Base-by-base conservation (phyloP, 1,140 invertebrate genomes). In the Phymorhynchus buccinoides region DNA sequence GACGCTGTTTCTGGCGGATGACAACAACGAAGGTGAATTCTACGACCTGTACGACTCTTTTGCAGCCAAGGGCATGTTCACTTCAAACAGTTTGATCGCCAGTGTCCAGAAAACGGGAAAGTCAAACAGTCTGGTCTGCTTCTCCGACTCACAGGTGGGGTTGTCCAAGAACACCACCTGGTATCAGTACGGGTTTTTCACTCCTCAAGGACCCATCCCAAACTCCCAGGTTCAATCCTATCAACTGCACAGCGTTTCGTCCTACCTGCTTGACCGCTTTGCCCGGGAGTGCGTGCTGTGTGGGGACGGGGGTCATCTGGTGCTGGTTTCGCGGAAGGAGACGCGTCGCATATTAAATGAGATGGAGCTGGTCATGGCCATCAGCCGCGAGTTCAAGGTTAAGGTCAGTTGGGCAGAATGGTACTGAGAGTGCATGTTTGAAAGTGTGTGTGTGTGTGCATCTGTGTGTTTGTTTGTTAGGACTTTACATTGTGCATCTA, bases 171-270 rank as follows among this genome's bases (percentile, higher is more conserved):
- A 85, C 35, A 93, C 93, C 52, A 85, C 90, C 12, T 95, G 94
- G 94, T 95, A 94, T 88, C 92, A 95, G 39, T 95, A 95, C 92
- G 94, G 95, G 4, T 95, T 94, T 87, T 87, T 86, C 48, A 81
- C 89, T 75, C 92, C 92, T 1, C 94, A 95, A 88, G 93, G 93
- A 62, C 93, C 94, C 35, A 37, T 94, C 27, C 9, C 41, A 44
- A 71, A 89, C 80, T 62, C 18, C 9, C 44, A 84, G 86, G 87
- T 89, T 3, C 84, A 85, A 0, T 44, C 83, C 16, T 14, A 66
- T 22, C 87, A 91, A 71, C 85, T 93, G 30, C 80, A 85, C 16
- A 86, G 82, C 52, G 82, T 87, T 71, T 85, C 84, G 0, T 48
- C 86, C 7, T 88, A 86, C 82, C 85, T 91, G 71, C 56, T 87